Evolutionary conservation across 2,113 vertebrate genomes (phyloP), one percentile per base, ranked within the genome.

Genomic region (Notechis scutatus): DNA sequence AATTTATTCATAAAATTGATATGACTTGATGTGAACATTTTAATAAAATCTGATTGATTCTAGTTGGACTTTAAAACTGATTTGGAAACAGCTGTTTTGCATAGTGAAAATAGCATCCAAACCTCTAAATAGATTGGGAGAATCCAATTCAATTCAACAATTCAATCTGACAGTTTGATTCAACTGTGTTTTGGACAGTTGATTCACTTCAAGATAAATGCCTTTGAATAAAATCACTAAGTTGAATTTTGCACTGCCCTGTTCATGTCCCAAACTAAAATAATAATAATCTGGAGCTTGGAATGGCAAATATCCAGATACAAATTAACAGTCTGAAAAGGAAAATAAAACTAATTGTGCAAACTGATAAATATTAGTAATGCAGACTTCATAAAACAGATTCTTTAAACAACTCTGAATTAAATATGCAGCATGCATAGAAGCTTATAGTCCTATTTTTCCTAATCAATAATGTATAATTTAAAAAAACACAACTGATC

Each of bases 401-500:
- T 21, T 15, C 29, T 29, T 69, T 69, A n/a, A n/a, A 69, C 29
- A n/a, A 74, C n/a, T 74, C n/a, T 74, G 64, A 34, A 74, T n/a
- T 74, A 18, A 34, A 34, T 34, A 34, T 74, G n/a, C 64, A 34
- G n/a, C 14, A 34, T 34, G 14, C 29, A 34, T 34, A 34, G 14
- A 69, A 69, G 14, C 64, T 34, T 74, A n/a, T 15, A 34, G 4
- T 74, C 5, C 29, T 34, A 34, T 74, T 74, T 74, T 74, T 74
- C 64, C 4, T 18, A 74, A 74, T n/a, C n/a, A 34, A 50, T 74
- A 94, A 94, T 95, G 94, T 92, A 87, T 87, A 94, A 88, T 88
- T 93, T 0, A 24, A 29, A 89, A 95, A 94, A 29, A 23, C 94
- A 91, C 91, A 96, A 93, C 92, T 95, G 59, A 94, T 85, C 81